Conservation (phyloP, 2,888 invertebrate species). For the Pollenia griseotomentosa region DNA sequence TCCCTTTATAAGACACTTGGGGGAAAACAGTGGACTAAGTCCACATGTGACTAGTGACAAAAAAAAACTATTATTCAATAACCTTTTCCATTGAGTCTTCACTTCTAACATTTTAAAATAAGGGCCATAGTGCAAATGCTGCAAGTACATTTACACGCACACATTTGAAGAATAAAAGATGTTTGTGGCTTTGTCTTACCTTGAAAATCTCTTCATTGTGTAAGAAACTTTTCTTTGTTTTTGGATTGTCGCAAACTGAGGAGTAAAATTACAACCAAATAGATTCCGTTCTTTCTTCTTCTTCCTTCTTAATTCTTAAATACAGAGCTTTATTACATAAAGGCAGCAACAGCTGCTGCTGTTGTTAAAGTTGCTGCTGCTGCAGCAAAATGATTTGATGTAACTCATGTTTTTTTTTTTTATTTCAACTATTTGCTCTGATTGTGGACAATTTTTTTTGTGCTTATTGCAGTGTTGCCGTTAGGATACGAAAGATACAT, state of each 20-base stretch:
- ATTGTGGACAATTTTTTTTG: constrained; percentile 71
- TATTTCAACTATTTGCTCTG: constrained; percentile 74
- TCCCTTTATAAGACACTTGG: no score
- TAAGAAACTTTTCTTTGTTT: constrained; percentile 56
- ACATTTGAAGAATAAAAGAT: neutral
- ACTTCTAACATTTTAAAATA: constrained; percentile 24
- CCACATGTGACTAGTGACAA: no score
- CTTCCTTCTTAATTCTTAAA: constrained; percentile 18
- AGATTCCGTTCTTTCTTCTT: constrained; percentile 14
- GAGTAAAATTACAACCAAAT: constrained; percentile 18
- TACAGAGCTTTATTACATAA: constrained; percentile 50
- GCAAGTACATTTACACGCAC: constrained; percentile 20
- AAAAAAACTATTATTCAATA: no score
- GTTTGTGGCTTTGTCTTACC: constrained; percentile 71
- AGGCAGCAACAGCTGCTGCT: constrained; percentile 65
- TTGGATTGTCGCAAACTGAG: constrained; percentile 8
- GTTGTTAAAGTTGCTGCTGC: constrained; percentile 45
- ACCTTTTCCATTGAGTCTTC: no score
- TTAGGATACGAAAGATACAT: no score
- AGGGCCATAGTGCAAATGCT: constrained; percentile 45
- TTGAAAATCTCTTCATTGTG: constrained; percentile 74
- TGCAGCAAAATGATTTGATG: constrained; percentile 41
- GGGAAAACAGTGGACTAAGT: no score
- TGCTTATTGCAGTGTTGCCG: no score
- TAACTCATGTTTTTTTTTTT: constrained; percentile 58